Percentiles rank a stretch among this genome's conserved stretches.
Conservation (phyloP, 2,888 invertebrate genomes). For the Heliconius sara region DNA sequence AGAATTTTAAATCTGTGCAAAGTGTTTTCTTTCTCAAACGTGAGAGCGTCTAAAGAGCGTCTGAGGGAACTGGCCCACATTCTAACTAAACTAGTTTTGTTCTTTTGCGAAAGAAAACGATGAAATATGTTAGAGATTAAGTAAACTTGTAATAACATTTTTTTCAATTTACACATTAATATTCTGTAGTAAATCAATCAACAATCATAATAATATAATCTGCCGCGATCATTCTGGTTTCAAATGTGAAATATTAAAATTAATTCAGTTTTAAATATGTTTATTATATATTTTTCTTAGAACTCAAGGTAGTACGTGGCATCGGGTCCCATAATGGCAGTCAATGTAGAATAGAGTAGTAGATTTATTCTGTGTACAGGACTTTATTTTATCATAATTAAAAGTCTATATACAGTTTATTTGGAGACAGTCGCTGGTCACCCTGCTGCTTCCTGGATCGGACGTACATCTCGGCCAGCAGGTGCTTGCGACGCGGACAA, state of each 20-base stretch:
- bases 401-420: neutral
- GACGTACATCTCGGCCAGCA: neutral
- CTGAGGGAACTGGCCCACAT: neutral
- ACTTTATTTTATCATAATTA: neutral
- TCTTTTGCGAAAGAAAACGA: conserved; percentile 2
- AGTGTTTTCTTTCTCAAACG: conserved; percentile 4
- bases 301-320: no score
- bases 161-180: neutral
- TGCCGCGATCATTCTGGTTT: neutral
- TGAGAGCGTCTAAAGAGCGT: neutral
- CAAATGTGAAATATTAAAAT: neutral
- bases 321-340: no score
- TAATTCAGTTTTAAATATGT: neutral
- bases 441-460: conserved; percentile 12
- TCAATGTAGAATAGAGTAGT: no score
- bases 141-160: neutral
- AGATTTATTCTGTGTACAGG: neutral
- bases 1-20: conserved; percentile 17
- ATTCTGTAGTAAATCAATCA: neutral
- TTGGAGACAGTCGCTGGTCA: neutral
- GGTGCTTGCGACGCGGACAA: conserved; percentile 8
- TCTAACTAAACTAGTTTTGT: neutral
- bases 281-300: no score
- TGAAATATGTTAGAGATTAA: neutral
- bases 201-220: neutral